These are phyloP conservation scores for Agrilus cyanescens DNA, from an alignment of 2,888 invertebrate species.

Conservation along the genomic window DNA sequence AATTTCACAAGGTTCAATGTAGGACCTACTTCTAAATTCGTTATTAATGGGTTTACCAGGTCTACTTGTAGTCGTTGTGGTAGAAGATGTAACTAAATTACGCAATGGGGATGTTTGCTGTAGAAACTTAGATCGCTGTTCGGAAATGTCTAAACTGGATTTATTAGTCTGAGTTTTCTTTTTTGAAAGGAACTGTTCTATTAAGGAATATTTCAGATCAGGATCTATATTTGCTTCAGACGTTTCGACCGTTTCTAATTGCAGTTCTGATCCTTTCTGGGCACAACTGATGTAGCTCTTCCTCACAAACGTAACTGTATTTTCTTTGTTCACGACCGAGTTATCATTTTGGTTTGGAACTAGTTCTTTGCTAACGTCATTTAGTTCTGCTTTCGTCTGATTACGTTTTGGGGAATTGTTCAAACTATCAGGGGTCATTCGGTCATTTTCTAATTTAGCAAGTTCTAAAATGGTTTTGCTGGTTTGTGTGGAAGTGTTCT, in stretches of 20 bases:
- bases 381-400: not conserved
- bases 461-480: constrained; percentile 46
- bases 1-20: constrained; percentile 7
- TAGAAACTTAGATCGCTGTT: constrained; percentile 8
- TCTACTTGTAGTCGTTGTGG: constrained; percentile 10
- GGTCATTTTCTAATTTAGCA: constrained; percentile 27
- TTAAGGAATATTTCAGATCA: not conserved
- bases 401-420: constrained; percentile 17
- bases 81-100: constrained; percentile 4
- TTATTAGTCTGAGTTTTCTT: not conserved
- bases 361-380: too few species aligned
- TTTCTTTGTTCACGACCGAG: not conserved
- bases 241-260: too few species aligned
- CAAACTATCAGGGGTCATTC: constrained; percentile 29
- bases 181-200: constrained; percentile 1
- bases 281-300: too few species aligned
- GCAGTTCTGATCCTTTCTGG: too few species aligned
- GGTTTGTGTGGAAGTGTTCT: constrained; percentile 39
- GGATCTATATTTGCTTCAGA: too few species aligned
- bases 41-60: not conserved
- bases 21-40: constrained; percentile 15
- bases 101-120: constrained; percentile 15
- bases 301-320: too few species aligned
- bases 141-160: too few species aligned
- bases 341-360: not conserved